Percentiles rank a stretch among this genome's conserved stretches.
phyloP scores from a whole-genome alignment of 2,113 vertebrate genomes.

The Bos javanicus region DNA sequence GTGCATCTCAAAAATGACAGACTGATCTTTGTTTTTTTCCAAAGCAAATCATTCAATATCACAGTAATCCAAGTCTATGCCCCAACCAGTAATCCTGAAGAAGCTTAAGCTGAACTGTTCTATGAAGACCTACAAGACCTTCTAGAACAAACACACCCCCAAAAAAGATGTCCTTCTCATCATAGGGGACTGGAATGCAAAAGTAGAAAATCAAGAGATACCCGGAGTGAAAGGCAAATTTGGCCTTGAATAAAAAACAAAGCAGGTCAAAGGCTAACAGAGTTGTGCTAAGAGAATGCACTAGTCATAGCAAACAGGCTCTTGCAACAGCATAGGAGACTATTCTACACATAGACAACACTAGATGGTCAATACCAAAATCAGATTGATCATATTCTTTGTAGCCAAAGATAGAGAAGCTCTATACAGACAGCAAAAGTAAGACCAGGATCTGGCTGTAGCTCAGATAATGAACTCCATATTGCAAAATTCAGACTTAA shows the following conservation, averaged over 20 bases:
- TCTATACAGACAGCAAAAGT: neutral
- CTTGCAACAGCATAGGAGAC: neutral
- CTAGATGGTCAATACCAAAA: neutral
- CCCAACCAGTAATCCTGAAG: neutral
- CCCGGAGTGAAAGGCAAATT: neutral
- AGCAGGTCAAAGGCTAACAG: neutral
- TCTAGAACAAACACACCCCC: neutral
- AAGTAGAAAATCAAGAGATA: neutral
- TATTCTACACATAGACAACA: neutral
- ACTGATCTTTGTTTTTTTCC: neutral
- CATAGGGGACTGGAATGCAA: neutral
- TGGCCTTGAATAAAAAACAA: neutral
- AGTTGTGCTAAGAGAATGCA: neutral
- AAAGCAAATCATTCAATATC: neutral
- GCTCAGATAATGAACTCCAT: neutral
- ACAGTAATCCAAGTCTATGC: neutral
- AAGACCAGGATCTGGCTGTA: neutral
- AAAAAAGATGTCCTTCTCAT: neutral
- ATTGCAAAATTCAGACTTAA: neutral
- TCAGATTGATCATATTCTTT: neutral
- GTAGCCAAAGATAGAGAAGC: neutral
- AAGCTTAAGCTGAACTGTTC: neutral
- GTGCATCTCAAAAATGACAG: neutral
- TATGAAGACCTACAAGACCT: neutral
- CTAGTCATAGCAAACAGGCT: neutral